Evolutionary conservation across 2,113 vertebrate species (phyloP), one percentile per base, ranked within the genome.

Genomic region (Malurus melanocephalus): DNA sequence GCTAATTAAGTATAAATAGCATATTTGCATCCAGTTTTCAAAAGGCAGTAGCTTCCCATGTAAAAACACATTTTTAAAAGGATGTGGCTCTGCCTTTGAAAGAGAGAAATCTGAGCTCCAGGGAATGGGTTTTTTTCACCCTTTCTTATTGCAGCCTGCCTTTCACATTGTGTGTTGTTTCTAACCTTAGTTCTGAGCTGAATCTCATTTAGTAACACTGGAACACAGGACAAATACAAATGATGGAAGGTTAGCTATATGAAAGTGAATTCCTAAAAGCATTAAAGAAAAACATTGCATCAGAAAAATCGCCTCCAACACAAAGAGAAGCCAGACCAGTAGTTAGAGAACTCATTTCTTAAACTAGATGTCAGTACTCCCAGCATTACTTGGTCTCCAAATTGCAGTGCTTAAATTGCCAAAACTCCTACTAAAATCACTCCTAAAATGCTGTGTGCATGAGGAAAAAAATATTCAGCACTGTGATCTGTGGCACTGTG

Each of bases 151-250:
- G 65, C 61, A 80, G 30, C n/a, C 45, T 81, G 51, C 27, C 35
- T 93, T 92, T 60, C 43, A 48, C 42, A 46, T 6, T 72, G 40
- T 89, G 12, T 76, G 62, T 81, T 79, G 32, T 85, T 93, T 87
- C 64, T 71, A 92, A 88, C 80, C 62, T 93, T 24, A 75, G 38
- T 51, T 93, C 55, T 88, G 55, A 85, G 42, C 57, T 82, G 93
- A 88, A 93, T 91, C 67, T 93, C 73, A 78, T 92, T 91, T 86
- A 59, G 42, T 73, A 66, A 35, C 20, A 20, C n/a, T 84, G 77
- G 52, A 83, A 81, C 75, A 94, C 45, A 56, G 52, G 61, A 65
- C 64, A 85, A 81, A 92, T 76, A 88, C 23, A 80, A 85, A 87
- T 81, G 55, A 56, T 75, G 64, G 61, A 66, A 90, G 89, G 45